Evolutionary conservation across 2,888 invertebrate species (phyloP), one percentile per base, ranked within the genome.

Genomic region (Mimachlamys varia): DNA sequence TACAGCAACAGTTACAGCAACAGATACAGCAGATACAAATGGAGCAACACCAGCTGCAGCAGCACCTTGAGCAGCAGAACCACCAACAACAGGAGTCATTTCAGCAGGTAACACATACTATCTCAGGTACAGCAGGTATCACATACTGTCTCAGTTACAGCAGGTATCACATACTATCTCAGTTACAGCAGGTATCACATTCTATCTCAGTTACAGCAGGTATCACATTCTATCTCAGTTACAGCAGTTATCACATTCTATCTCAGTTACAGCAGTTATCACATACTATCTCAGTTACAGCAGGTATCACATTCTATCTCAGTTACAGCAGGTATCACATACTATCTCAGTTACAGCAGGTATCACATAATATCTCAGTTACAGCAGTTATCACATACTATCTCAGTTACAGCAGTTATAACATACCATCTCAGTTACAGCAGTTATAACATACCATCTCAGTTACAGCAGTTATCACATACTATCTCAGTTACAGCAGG

Each of bases 81-180:
- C 93, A 94, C 55, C 93, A 93, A 87, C 92, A 93, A 15, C 94
- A 94, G 50, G 94, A 94, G n/a, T 93, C 93, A 44, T 92, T 92
- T 38, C 91, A 92, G 38, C 93, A 91, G 88, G 91, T 76, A 27
- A 13, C 27, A 33, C 27, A 76, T 27, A 19, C 22, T 19, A 58
- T 3, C 17, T 10, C n/a, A 91, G n/a, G 55, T 88, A 38, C 90
- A 90, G n/a, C 90, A 90, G 55, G 62, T 88, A n/a, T 55, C 88
- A 90, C 89, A 90, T 22, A 58, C 58, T n/a, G 22, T 0, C 19
- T 44, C 44, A 88, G 50, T n/a, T 88, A 92, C 91, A 88, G 92
- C 90, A 88, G 27, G 89, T 88, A 22, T 15, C 87, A 62, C 89
- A 87, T 44, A 44, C 44, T 5, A 7, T 88, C 87, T 44, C 91